Base-by-base conservation (phyloP, 2,888 invertebrate genomes). In the Epistrophe eligans region DNA sequence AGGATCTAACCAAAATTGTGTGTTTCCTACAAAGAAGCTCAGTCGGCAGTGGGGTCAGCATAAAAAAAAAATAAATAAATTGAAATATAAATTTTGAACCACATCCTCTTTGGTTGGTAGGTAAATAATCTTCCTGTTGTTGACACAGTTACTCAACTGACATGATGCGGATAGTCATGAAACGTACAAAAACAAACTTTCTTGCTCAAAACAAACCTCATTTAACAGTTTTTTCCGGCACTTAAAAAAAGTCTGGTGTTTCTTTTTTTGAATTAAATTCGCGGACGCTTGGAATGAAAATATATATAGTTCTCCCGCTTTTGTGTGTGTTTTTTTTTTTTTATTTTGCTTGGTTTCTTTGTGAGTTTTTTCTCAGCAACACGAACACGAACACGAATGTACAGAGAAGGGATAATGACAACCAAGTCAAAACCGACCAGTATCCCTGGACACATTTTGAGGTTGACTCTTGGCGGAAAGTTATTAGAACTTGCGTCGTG, bases 401-500 rank as follows among this genome's bases (percentile, higher is more conserved):
- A 55, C 8, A 70, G 40, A 28, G 11, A 38, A 2, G 35, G 38
- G 57, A 38, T 43, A 79, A 57, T 19, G 19, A 35, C 35, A 67
- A 43, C 40, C n/a, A 60, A 52, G 79, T 48, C 55, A 62, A 67
- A 77, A 77, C 35, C 72, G 67, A 79, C 73, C 73, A 77, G 81
- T 57, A 81, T 73, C 28, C 55, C 40, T 38, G 70, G 70, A 70
- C 70, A 81, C 50, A 85, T 85, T 70, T 81, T 81, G 64, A 74
- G 85, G 85, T 77, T 81, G 70, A 74, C 73, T 81, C 28, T 52
- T 85, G 81, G 62, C 77, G 81, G 85, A 85, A 85, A 77, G 73
- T 81, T 67, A 77, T 85, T 77, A 77, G 73, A 77, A 81, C 70
- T 74, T 85, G 85, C 85, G 35, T 66, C 4, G 24, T 24, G 2